phyloP scores from a whole-genome alignment of 2,888 invertebrate genomes.

The Cheilosia pagana region DNA sequence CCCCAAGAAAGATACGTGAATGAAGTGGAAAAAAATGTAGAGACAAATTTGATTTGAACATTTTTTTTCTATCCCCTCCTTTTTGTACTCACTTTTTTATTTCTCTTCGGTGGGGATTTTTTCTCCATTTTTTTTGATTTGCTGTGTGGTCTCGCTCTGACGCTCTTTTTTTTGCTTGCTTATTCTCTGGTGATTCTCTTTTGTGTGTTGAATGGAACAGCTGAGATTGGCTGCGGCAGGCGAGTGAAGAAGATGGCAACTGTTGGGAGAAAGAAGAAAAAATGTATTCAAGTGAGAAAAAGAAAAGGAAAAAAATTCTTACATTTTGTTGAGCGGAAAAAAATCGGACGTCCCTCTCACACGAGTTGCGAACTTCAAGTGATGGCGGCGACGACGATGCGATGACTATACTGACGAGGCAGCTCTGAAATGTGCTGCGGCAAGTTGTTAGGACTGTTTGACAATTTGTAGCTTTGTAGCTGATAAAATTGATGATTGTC shows the following conservation, averaged over 20 bases:
- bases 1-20: constrained; percentile 44
- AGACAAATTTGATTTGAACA: constrained; percentile 36
- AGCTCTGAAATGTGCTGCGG: not conserved
- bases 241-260: constrained; percentile 20
- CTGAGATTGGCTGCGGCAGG: constrained; percentile 38
- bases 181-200: constrained; percentile 38
- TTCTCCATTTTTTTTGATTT: constrained; percentile 53
- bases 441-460: not conserved
- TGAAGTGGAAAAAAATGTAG: constrained; percentile 55
- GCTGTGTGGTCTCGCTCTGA: constrained; percentile 7
- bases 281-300: not conserved
- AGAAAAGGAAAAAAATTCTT: constrained; percentile 16
- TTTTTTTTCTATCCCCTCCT: constrained; percentile 30
- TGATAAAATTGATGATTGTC: not conserved
- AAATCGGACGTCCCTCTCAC: constrained; percentile 9
- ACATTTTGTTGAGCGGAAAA: constrained; percentile 4
- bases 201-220: constrained; percentile 25
- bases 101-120: constrained; percentile 62
- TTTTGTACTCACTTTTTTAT: constrained; percentile 54
- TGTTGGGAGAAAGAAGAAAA: not conserved
- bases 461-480: constrained; percentile 1
- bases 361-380: not conserved
- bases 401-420: not conserved
- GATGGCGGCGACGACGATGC: not conserved
- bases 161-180: constrained; percentile 30